Evolutionary conservation across 2,113 vertebrate species (phyloP).

Genomic region (Tragelaphus strepsiceros): DNA sequence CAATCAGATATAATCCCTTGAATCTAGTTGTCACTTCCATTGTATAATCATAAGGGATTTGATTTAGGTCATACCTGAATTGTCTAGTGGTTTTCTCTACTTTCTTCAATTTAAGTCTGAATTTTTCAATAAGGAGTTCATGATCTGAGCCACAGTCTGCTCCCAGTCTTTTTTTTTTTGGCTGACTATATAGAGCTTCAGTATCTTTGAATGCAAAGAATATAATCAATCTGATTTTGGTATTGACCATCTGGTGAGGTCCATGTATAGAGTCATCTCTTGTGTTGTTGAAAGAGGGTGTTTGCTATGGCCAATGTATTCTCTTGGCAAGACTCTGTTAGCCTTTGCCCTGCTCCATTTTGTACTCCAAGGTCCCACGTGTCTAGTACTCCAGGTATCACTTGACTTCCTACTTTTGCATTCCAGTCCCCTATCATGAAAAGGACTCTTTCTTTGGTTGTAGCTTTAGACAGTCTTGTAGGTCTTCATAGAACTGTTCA

Average conservation of each 20-base stretch:
- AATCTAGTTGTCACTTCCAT: not conserved
- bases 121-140: not conserved
- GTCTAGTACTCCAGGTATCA: not conserved
- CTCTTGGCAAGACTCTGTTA: not conserved
- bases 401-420: not conserved
- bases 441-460: not conserved
- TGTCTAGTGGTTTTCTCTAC: not conserved
- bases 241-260: not conserved
- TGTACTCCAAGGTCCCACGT: not conserved
- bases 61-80: not conserved
- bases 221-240: not conserved
- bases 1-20: not conserved
- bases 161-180: not conserved
- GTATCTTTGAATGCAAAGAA: not conserved
- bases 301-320: not conserved
- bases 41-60: not conserved
- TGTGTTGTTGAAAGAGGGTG: not conserved
- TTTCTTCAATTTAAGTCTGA: not conserved
- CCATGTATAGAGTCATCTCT: not conserved
- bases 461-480: not conserved
- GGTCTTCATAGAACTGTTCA: not conserved
- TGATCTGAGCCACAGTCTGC: not conserved
- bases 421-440: not conserved
- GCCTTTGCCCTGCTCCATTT: not conserved
- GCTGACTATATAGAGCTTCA: not conserved